Conservation (phyloP, 2,888 invertebrate species). For the Rhyacophila evoluta region DNA sequence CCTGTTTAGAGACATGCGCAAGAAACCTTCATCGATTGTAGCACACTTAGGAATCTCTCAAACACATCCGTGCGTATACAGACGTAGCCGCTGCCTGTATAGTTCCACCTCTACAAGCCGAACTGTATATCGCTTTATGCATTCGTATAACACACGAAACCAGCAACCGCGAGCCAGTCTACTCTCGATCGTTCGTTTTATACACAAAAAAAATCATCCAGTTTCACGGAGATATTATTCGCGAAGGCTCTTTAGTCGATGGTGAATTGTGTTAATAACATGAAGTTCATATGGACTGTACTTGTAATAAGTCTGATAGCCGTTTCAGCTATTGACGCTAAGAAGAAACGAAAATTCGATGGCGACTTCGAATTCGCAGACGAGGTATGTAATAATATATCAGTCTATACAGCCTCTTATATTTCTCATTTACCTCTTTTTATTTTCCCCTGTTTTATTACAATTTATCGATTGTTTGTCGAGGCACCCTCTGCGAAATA, state of each 20-base stretch:
- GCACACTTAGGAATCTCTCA: conserved; percentile 23
- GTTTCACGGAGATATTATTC: conserved; percentile 36
- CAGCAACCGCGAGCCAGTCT: conserved; percentile 42
- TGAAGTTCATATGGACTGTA: conserved; percentile 65
- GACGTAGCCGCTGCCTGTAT: neutral
- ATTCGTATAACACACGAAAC: conserved; percentile 28
- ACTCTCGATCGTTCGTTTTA: conserved; percentile 27
- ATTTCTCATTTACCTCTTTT: too few relatives aligned
- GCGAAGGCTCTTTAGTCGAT: neutral
- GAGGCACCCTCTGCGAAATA: neutral
- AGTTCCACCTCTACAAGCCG: neutral
- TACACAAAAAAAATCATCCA: conserved; percentile 34
- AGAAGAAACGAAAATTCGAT: conserved; percentile 79
- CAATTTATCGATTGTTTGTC: neutral
- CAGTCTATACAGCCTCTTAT: too few relatives aligned
- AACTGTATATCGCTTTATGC: conserved; percentile 29
- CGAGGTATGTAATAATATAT: conserved; percentile 77
- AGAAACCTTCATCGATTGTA: conserved; percentile 48
- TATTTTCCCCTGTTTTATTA: too few relatives aligned
- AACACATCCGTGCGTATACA: conserved; percentile 20
- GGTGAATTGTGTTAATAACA: conserved; percentile 53
- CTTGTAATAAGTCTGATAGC: conserved; percentile 62
- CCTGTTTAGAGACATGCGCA: conserved; percentile 46
- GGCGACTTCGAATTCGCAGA: conserved; percentile 84
- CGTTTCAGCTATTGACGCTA: conserved; percentile 61